Conservation (phyloP, 2,888 invertebrate species). For the Synanthedon formicaeformis region DNA sequence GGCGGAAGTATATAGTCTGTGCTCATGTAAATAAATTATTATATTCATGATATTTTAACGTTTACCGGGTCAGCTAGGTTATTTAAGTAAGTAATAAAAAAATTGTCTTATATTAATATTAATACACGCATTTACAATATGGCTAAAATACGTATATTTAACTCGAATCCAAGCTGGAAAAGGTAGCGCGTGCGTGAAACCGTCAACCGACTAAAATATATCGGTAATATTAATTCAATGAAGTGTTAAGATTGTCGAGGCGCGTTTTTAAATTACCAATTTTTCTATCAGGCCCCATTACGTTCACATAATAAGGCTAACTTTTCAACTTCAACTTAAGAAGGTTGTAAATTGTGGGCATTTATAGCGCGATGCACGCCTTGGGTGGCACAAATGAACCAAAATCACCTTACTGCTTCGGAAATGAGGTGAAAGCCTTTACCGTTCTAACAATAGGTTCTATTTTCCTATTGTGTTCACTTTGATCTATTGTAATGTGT, state of each 20-base stretch:
- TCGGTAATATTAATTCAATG: not conserved
- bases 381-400: constrained; percentile 41
- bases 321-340: constrained; percentile 58
- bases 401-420: constrained; percentile 3
- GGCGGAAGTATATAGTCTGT: no score
- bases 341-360: constrained; percentile 58
- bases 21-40: no score
- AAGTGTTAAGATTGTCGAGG: not conserved
- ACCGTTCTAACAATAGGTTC: not conserved
- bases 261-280: constrained; percentile 5
- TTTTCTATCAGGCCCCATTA: constrained; percentile 34
- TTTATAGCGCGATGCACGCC: constrained; percentile 52
- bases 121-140: no score
- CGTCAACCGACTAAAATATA: not conserved
- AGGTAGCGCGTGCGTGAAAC: no score
- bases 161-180: no score
- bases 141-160: no score
- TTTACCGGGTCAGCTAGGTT: no score
- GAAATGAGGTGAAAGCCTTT: constrained; percentile 5
- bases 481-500: not conserved
- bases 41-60: no score
- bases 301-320: constrained; percentile 42
- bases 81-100: no score
- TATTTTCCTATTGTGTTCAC: constrained; percentile 2
- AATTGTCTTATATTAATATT: no score